Evolutionary conservation across 2,113 vertebrate species (phyloP).

Genomic region (Lophochroa leadbeateri): DNA sequence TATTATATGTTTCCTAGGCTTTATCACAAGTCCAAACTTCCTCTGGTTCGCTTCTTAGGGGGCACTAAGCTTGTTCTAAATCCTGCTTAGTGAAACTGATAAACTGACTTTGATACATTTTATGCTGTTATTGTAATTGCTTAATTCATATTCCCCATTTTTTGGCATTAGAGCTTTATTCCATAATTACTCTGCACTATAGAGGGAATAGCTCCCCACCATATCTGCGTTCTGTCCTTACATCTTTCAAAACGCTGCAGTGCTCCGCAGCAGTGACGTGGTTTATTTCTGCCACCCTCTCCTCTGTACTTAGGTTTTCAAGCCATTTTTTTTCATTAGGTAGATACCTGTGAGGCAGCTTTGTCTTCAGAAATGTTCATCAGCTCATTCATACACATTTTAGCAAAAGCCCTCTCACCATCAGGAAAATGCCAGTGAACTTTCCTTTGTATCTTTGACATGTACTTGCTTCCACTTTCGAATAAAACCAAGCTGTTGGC

Average conservation of each 20-base stretch:
- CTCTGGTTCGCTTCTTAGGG: background rate
- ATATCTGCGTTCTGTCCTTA: background rate
- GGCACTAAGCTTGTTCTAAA: background rate
- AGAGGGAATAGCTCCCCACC: background rate
- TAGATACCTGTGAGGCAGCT: background rate
- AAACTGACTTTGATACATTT: background rate
- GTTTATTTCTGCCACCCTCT: background rate
- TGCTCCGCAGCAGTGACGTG: rapidly evolving
- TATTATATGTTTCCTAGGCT: background rate
- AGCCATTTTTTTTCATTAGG: background rate
- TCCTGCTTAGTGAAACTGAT: background rate
- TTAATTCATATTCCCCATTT: background rate
- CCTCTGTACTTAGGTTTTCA: background rate
- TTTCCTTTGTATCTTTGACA: background rate
- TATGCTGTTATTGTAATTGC: background rate
- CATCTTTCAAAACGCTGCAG: background rate
- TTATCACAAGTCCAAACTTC: background rate
- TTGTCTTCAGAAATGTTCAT: background rate
- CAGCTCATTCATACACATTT: background rate
- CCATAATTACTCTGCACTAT: background rate
- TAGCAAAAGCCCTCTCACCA: background rate
- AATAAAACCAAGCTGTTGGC: background rate
- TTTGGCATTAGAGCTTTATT: background rate
- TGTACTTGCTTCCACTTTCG: background rate
- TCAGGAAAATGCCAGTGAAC: background rate